Percentiles rank a stretch among this genome's conserved stretches.
Evolutionary conservation across 2,888 invertebrate genomes (phyloP).

Genomic region (Campoletis raptor): DNA sequence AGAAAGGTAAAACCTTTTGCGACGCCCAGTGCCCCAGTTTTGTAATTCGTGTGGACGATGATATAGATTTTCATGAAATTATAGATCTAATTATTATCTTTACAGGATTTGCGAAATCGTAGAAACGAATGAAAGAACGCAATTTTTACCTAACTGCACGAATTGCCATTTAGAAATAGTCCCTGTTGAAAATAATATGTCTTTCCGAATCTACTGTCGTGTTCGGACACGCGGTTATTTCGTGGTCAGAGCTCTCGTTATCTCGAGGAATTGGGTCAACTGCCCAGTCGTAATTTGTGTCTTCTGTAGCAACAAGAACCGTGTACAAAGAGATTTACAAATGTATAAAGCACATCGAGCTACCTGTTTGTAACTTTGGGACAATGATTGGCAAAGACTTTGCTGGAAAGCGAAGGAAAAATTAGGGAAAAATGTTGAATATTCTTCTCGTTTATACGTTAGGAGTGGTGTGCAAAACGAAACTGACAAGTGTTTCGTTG

Average conservation of each 20-base stretch:
- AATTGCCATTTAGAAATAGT: not conserved
- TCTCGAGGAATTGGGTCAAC: conserved; percentile 65
- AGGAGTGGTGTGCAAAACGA: conserved; percentile 72
- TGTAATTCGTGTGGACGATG: not conserved
- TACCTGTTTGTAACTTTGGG: conserved; percentile 12
- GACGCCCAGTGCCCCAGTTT: not conserved
- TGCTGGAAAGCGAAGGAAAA: conserved; percentile 66
- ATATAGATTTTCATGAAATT: not conserved
- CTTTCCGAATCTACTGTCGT: conserved; percentile 25
- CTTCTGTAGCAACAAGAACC: conserved; percentile 39
- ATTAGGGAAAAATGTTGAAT: conserved; percentile 3
- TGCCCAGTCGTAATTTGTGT: conserved; percentile 57
- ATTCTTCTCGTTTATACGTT: conserved; percentile 15
- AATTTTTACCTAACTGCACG: not conserved
- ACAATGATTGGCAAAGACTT: conserved; percentile 63
- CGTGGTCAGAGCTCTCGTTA: conserved; percentile 42
- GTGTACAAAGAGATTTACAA: not conserved
- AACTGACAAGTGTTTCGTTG: conserved; percentile 67
- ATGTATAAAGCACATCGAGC: conserved; percentile 8
- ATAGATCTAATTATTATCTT: not conserved
- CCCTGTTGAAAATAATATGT: not conserved
- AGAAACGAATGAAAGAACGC: not conserved
- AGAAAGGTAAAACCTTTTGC: not conserved
- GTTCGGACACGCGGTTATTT: conserved; percentile 1
- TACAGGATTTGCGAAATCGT: not conserved